A percentile compares a stretch with the other conserved stretches of the same genome.
phyloP scores from a whole-genome alignment of 1,140 invertebrate species.

The Campoletis sonorensis region DNA sequence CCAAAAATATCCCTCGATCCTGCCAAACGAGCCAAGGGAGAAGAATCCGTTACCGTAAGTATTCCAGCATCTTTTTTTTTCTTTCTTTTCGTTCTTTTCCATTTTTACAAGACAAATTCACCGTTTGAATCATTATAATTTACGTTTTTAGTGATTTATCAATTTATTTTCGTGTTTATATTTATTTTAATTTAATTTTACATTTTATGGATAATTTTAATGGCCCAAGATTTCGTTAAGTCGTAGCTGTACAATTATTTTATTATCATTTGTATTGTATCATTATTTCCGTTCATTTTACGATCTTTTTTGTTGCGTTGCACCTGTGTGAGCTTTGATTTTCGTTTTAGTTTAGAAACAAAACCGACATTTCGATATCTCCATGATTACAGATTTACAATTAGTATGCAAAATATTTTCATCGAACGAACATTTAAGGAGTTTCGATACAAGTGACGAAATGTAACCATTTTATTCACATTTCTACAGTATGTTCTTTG shows the following conservation, averaged over 20 bases:
- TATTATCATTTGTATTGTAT: background rate
- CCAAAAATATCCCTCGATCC: slow-evolving; percentile 90
- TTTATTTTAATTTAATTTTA: no score
- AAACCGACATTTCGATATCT: background rate
- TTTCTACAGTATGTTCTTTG: no score
- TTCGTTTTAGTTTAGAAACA: background rate
- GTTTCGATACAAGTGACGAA: no score
- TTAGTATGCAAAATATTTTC: no score
- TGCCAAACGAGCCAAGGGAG: slow-evolving; percentile 79
- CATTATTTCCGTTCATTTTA: slow-evolving; percentile 12
- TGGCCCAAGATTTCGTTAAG: no score
- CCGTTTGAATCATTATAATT: background rate
- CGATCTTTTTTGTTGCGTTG: slow-evolving; percentile 38
- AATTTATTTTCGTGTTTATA: no score
- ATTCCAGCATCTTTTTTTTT: slow-evolving; percentile 25
- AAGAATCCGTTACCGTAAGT: slow-evolving; percentile 81
- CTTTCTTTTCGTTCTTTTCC: slow-evolving; percentile 35
- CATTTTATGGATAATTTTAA: no score
- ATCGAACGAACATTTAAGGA: background rate
- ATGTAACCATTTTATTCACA: no score
- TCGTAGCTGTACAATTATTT: no score
- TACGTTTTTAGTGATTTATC: background rate
- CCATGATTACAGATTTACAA: background rate
- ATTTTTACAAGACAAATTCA: background rate
- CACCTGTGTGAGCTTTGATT: background rate